Evolutionary conservation across 2,888 invertebrate genomes (phyloP).

Genomic region (Cryptus armator): DNA sequence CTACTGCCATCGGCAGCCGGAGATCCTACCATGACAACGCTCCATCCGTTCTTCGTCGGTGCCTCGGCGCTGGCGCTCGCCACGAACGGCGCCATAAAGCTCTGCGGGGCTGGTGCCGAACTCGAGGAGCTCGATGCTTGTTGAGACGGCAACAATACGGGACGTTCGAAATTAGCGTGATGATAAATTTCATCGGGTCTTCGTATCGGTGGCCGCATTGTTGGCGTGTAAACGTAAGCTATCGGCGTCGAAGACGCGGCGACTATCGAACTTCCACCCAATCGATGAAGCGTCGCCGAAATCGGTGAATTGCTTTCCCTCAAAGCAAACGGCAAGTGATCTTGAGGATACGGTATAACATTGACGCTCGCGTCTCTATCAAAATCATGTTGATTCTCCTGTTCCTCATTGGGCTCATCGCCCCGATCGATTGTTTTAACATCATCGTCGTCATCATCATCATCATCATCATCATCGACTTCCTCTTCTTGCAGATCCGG

Average conservation of each 20-base stretch:
- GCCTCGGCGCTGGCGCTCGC: constrained; percentile 88
- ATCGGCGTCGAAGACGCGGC: constrained; percentile 86
- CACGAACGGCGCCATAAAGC: constrained; percentile 90
- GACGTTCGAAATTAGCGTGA: constrained; percentile 70
- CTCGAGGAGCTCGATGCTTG: constrained; percentile 82
- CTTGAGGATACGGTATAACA: constrained; percentile 85
- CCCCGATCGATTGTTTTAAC: neutral
- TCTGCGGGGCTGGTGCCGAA: constrained; percentile 85
- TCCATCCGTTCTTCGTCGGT: constrained; percentile 88
- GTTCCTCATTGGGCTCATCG: neutral
- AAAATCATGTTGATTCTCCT: constrained; percentile 58
- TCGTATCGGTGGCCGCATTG: constrained; percentile 83
- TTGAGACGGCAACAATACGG: constrained; percentile 81
- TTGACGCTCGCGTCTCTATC: constrained; percentile 82
- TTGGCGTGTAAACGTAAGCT: constrained; percentile 89
- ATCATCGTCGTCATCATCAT: constrained; percentile 3
- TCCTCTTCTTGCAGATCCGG: constrained; percentile 33
- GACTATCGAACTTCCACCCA: constrained; percentile 69
- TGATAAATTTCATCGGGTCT: constrained; percentile 69
- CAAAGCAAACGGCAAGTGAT: constrained; percentile 84
- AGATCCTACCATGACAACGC: constrained; percentile 84
- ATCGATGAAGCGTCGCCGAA: constrained; percentile 81
- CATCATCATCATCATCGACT: constrained; percentile 21
- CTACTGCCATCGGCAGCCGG: constrained; percentile 67
- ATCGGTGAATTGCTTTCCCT: constrained; percentile 78